A percentile compares a stretch with the other conserved stretches of the same genome.
Conservation (phyloP, 1,140 invertebrate genomes). For the Plodia interpunctella region DNA sequence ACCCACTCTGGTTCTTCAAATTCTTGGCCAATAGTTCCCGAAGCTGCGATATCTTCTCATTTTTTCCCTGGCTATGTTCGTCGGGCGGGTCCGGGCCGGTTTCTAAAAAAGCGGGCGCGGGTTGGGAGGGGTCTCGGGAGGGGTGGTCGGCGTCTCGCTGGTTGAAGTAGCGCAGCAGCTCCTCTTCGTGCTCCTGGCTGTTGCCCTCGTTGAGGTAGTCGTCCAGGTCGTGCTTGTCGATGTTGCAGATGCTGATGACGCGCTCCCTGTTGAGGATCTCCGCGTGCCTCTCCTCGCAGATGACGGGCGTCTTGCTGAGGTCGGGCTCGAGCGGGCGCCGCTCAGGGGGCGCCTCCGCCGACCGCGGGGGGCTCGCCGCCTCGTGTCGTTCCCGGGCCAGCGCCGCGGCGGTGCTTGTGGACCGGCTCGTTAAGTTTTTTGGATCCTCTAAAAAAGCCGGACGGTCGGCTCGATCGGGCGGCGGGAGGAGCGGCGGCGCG, state of each 20-base stretch:
- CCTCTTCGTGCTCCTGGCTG: constrained; percentile 88
- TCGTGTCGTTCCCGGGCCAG: constrained; percentile 71
- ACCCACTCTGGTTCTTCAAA: constrained; percentile 74
- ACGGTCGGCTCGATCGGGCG: constrained; percentile 52
- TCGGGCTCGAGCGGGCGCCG: constrained; percentile 48
- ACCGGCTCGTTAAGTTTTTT: constrained; percentile 74
- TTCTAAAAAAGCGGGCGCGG: constrained; percentile 64
- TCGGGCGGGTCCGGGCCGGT: constrained; percentile 64
- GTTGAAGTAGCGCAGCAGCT: constrained; percentile 87
- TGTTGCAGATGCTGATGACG: constrained; percentile 82
- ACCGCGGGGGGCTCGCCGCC: constrained; percentile 67
- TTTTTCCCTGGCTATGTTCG: constrained; percentile 73
- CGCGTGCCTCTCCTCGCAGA: constrained; percentile 70
- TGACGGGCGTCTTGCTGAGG: constrained; percentile 63
- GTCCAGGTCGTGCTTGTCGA: constrained; percentile 87
- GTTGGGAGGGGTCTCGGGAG: constrained; percentile 21
- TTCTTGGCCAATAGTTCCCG: constrained; percentile 84
- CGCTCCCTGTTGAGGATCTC: constrained; percentile 78
- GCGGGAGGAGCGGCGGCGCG: constrained; percentile 28
- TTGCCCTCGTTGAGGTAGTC: constrained; percentile 88
- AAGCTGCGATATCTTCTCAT: constrained; percentile 84
- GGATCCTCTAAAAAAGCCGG: constrained; percentile 75
- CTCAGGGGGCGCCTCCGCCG: constrained; percentile 58
- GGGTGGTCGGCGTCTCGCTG: constrained; percentile 67
- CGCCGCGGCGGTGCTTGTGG: constrained; percentile 72